These are phyloP conservation scores for Bombyx mandarina DNA, from an alignment of 1,140 invertebrate genomes.

Conservation along the genomic window DNA sequence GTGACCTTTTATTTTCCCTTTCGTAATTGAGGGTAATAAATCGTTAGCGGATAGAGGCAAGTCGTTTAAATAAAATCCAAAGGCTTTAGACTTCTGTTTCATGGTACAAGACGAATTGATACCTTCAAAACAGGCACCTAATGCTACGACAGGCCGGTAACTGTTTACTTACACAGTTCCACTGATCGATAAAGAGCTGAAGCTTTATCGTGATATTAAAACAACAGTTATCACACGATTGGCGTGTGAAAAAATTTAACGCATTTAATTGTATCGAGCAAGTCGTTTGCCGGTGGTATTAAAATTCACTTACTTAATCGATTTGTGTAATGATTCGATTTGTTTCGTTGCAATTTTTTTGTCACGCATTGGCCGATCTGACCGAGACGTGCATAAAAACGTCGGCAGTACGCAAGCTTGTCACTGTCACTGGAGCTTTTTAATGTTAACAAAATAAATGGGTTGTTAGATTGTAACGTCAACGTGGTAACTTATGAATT, in stretches of 20 bases:
- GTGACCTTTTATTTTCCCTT: conserved; percentile 34
- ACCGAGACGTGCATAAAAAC: too few species aligned
- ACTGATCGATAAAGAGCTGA: conserved; percentile 15
- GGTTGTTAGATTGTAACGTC: conserved; percentile 6
- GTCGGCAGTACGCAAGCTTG: background rate
- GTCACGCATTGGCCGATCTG: too few species aligned
- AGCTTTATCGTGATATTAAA: conserved; percentile 36
- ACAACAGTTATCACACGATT: conserved; percentile 37
- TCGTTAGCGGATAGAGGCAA: conserved; percentile 43
- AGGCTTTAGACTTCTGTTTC: conserved; percentile 47
- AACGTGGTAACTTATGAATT: conserved; percentile 11
- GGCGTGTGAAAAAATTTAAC: conserved; percentile 43
- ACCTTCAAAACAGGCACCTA: conserved; percentile 34
- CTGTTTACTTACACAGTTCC: conserved; percentile 37
- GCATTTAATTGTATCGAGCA: conserved; percentile 26
- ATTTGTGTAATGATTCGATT: too few species aligned
- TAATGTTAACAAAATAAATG: conserved; percentile 4
- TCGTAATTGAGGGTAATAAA: conserved; percentile 64
- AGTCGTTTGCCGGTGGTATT: conserved; percentile 7
- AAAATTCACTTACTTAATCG: too few species aligned
- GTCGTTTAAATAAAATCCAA: conserved; percentile 29
- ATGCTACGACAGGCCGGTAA: conserved; percentile 16
- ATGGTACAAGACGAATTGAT: conserved; percentile 45
- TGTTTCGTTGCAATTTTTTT: too few species aligned
- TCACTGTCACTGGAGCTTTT: background rate